Evolutionary conservation across 1,140 invertebrate species (phyloP).

Genomic region (Cryptotermes secundus): DNA sequence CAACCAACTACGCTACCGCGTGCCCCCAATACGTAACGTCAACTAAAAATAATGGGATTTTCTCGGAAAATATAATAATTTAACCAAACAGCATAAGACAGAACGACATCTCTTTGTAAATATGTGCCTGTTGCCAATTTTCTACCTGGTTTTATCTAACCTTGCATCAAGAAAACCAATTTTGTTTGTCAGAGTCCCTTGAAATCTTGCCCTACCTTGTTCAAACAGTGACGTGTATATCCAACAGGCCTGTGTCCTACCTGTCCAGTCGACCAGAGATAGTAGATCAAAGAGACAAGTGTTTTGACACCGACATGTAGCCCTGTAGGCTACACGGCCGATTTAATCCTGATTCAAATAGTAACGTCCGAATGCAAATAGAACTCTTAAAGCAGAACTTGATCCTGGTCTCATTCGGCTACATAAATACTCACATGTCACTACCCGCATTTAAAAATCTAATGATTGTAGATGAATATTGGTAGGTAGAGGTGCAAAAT

Average conservation of each 20-base stretch:
- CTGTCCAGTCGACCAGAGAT: background rate
- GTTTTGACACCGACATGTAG: background rate
- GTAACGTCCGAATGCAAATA: background rate
- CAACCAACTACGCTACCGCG: too few species aligned
- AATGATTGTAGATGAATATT: too few species aligned
- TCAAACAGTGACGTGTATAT: background rate
- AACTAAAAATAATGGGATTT: too few species aligned
- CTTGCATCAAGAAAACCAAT: constrained; percentile 7
- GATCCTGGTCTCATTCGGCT: too few species aligned
- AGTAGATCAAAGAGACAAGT: background rate
- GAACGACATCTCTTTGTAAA: background rate
- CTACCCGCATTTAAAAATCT: too few species aligned
- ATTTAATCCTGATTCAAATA: background rate
- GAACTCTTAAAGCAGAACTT: too few species aligned
- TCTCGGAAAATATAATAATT: background rate
- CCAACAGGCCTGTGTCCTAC: background rate
- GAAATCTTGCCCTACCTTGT: constrained; percentile 5
- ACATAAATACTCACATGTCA: too few species aligned
- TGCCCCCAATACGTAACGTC: too few species aligned
- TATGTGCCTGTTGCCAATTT: background rate
- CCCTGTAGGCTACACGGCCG: background rate
- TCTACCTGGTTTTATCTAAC: constrained; percentile 9
- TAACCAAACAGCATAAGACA: background rate
- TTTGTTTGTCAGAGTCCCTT: background rate
- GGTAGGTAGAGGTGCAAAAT: too few species aligned